Conservation (phyloP, 2,888 invertebrate species). For the Mimas tiliae region DNA sequence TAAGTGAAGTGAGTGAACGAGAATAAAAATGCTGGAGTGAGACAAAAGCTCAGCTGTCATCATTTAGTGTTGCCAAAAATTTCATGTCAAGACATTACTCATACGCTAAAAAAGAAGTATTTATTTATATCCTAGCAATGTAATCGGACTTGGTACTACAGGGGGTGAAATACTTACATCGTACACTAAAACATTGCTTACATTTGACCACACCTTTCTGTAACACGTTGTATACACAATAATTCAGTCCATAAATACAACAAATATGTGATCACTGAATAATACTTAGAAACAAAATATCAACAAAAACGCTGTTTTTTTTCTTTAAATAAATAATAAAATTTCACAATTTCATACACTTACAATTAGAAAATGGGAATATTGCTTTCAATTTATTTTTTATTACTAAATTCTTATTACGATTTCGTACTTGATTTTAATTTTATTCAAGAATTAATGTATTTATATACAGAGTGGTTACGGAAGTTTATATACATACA, state of each 20-base stretch:
- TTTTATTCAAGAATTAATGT: neutral
- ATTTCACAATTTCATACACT: constrained; percentile 38
- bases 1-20: too few relatives aligned
- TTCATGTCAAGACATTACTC: too few relatives aligned
- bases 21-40: too few relatives aligned
- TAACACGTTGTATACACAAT: constrained; percentile 6
- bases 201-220: too few relatives aligned
- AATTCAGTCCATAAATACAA: constrained; percentile 15
- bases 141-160: too few relatives aligned
- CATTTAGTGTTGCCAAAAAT: too few relatives aligned
- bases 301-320: constrained; percentile 13
- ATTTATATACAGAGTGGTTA: constrained; percentile 9
- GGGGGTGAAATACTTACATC: too few relatives aligned
- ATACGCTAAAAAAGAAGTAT: too few relatives aligned
- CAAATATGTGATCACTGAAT: constrained; percentile 29
- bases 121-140: too few relatives aligned
- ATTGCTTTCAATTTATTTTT: constrained; percentile 39
- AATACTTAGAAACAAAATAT: constrained; percentile 37
- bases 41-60: too few relatives aligned
- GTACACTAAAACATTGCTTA: too few relatives aligned
- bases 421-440: constrained; percentile 14
- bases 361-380: constrained; percentile 36
- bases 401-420: constrained; percentile 29
- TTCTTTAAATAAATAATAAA: constrained; percentile 20
- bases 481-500: neutral